Percentiles rank a stretch among this genome's conserved stretches.
phyloP scores from a whole-genome alignment of 2,797 vertebrate species.

The Nannoperca australis region DNA sequence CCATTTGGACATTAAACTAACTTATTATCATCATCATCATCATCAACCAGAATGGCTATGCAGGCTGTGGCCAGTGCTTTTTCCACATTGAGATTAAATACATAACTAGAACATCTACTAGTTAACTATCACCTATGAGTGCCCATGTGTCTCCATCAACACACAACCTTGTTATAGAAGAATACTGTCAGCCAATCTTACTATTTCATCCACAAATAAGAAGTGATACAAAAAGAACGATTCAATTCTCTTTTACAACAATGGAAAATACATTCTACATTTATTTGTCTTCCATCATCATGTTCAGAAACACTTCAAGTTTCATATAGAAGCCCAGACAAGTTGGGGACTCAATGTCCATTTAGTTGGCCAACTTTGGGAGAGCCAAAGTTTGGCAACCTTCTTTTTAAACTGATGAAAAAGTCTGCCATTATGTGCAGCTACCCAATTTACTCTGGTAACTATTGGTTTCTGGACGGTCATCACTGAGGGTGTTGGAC shows the following conservation, averaged over 20 bases:
- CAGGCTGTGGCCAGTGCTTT: background rate
- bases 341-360: background rate
- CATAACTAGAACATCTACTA: background rate
- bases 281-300: background rate
- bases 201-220: background rate
- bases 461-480: slow-evolving; percentile 26
- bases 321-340: background rate
- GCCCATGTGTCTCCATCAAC: background rate
- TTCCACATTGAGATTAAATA: background rate
- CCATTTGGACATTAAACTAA: background rate
- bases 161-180: background rate
- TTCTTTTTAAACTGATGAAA: background rate
- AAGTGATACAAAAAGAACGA: too few species aligned
- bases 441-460: slow-evolving; percentile 18
- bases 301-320: background rate
- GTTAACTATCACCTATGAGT: background rate
- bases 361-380: background rate
- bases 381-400: background rate
- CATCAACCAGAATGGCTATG: background rate
- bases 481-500: slow-evolving; percentile 21
- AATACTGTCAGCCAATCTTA: background rate
- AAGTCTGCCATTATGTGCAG: slow-evolving; percentile 6
- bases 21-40: background rate
- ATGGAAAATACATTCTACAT: background rate
- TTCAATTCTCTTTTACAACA: background rate